Evolutionary conservation across 2,888 invertebrate species (phyloP).

Genomic region (Nomada ferruginata): DNA sequence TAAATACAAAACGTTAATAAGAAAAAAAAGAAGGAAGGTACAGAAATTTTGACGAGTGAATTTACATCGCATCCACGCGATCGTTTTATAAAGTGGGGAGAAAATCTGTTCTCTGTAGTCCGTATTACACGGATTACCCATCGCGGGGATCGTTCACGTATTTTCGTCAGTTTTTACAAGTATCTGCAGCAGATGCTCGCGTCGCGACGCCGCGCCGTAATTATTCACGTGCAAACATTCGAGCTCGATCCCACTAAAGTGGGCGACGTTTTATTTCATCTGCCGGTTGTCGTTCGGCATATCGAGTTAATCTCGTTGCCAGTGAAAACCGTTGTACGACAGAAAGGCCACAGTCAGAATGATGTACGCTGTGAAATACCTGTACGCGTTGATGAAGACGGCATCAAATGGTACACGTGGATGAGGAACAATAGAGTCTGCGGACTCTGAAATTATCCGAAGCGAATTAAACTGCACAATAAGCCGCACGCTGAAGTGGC

Average conservation of each 20-base stretch:
- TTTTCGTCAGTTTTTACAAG: constrained; percentile 53
- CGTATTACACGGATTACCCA: constrained; percentile 10
- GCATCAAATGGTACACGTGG: constrained; percentile 3
- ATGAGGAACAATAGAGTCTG: background rate
- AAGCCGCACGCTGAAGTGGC: too few relatives aligned
- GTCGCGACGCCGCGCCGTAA: constrained; percentile 41
- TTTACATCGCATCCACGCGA: background rate
- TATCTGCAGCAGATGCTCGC: constrained; percentile 36
- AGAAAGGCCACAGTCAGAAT: constrained; percentile 6
- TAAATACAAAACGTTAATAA: background rate
- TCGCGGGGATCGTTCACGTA: constrained; percentile 8
- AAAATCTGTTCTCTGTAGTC: constrained; percentile 26
- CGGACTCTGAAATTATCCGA: background rate
- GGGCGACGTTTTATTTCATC: constrained; percentile 49
- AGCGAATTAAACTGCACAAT: background rate
- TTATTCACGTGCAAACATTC: constrained; percentile 54
- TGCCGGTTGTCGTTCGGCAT: constrained; percentile 17
- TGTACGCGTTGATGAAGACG: background rate
- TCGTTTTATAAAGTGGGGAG: background rate
- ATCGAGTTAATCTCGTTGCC: constrained; percentile 61
- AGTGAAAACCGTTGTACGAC: constrained; percentile 37
- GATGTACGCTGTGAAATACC: constrained; percentile 23
- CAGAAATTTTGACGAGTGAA: background rate
- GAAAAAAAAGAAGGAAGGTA: background rate
- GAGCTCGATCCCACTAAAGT: constrained; percentile 27